phyloP scores from a whole-genome alignment of 2,888 invertebrate species.

The Eilema depressum region DNA sequence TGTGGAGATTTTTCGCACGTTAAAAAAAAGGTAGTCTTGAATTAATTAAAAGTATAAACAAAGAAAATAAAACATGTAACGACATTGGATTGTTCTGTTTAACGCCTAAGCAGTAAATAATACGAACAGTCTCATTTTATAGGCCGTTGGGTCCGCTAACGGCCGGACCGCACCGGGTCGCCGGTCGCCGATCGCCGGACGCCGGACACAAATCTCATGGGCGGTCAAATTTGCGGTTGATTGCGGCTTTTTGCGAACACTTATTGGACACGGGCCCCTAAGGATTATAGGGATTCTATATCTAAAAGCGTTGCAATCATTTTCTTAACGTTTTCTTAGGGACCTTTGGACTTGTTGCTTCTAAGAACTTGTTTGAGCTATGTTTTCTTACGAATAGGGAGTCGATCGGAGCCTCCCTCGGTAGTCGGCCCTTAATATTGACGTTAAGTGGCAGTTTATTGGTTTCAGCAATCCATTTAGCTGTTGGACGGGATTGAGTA shows the following conservation, averaged over 20 bases:
- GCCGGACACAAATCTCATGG: conserved; percentile 55
- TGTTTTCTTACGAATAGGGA: not conserved
- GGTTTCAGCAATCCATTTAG: not conserved
- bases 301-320: conserved; percentile 29
- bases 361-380: not conserved
- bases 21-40: too few species aligned
- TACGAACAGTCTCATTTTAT: not conserved
- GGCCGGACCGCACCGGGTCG: conserved; percentile 21
- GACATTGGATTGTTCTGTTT: not conserved
- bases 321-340: conserved; percentile 27
- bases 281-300: conserved; percentile 50
- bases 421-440: not conserved
- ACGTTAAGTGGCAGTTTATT: not conserved
- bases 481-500: too few species aligned
- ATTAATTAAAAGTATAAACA: not conserved
- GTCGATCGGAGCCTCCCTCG: not conserved
- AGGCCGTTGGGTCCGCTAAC: conserved; percentile 22
- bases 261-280: conserved; percentile 58
- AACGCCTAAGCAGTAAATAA: not conserved
- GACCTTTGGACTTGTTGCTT: conserved; percentile 29
- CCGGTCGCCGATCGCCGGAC: conserved; percentile 2
- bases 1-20: too few species aligned
- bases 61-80: not conserved
- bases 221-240: conserved; percentile 56
- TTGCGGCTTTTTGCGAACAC: conserved; percentile 60